A percentile compares a stretch with the other conserved stretches of the same genome.
Evolutionary conservation across 2,113 vertebrate genomes (phyloP).

Genomic region (Apistogramma diplotaenia): DNA sequence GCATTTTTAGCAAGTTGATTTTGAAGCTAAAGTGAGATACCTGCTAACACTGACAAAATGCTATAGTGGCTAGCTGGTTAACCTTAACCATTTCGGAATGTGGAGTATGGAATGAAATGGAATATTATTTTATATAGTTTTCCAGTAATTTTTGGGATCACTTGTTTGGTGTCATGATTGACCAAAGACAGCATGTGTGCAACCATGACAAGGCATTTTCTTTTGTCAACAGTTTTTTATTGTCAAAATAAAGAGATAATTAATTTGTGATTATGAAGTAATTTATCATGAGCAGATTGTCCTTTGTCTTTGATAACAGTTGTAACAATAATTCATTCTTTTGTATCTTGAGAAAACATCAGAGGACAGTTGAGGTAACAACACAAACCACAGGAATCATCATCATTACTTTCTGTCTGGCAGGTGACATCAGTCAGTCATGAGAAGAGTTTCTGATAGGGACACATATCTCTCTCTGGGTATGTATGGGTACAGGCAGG

Average conservation of each 20-base stretch:
- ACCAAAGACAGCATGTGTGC: too few species aligned
- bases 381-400: neutral
- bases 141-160: too few species aligned
- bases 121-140: too few species aligned
- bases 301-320: neutral
- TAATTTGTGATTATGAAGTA: neutral
- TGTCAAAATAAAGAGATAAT: neutral
- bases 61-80: too few species aligned
- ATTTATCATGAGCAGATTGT: neutral
- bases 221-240: neutral
- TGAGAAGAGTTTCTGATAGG: neutral
- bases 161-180: too few species aligned
- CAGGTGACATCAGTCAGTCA: conserved; percentile 34
- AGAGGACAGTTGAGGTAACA: neutral
- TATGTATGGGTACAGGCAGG: conserved; percentile 18
- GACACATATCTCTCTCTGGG: neutral
- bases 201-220: too few species aligned
- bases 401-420: neutral
- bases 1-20: neutral
- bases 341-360: neutral
- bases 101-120: too few species aligned
- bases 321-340: neutral
- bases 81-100: too few species aligned
- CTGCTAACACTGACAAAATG: too few species aligned
- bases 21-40: too few species aligned